Evolutionary conservation across 2,888 invertebrate genomes (phyloP).

Genomic region (Orchesella flavescens): DNA sequence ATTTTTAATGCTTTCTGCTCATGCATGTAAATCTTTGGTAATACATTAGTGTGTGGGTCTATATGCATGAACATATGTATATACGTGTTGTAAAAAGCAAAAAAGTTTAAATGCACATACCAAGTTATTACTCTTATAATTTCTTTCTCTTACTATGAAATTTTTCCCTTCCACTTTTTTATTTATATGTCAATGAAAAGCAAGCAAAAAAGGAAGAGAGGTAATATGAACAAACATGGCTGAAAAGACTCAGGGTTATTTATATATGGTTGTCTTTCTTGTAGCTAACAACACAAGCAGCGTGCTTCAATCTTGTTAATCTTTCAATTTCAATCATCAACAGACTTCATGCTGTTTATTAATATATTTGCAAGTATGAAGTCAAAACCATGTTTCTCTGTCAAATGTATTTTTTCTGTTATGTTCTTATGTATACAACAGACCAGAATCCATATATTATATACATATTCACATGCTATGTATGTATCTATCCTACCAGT

Average conservation of each 20-base stretch:
- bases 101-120: neutral
- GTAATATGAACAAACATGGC: conserved; percentile 1
- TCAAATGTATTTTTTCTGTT: neutral
- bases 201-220: neutral
- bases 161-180: neutral
- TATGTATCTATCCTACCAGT: neutral
- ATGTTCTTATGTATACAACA: neutral
- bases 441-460: too few relatives aligned
- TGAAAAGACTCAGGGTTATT: neutral
- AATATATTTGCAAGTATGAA: conserved; percentile 34
- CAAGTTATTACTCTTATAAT: neutral
- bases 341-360: conserved; percentile 48
- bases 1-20: conserved; percentile 32
- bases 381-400: conserved; percentile 31
- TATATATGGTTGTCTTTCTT: conserved; percentile 7
- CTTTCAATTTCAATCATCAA: conserved; percentile 53
- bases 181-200: conserved; percentile 14
- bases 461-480: neutral
- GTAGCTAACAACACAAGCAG: neutral
- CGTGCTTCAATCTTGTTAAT: conserved; percentile 49
- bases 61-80: neutral
- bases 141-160: neutral
- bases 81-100: conserved; percentile 11
- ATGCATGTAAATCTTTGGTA: conserved; percentile 41
- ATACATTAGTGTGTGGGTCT: conserved; percentile 13